Conservation (phyloP, 2,888 invertebrate genomes). For the Stramonita haemastoma region DNA sequence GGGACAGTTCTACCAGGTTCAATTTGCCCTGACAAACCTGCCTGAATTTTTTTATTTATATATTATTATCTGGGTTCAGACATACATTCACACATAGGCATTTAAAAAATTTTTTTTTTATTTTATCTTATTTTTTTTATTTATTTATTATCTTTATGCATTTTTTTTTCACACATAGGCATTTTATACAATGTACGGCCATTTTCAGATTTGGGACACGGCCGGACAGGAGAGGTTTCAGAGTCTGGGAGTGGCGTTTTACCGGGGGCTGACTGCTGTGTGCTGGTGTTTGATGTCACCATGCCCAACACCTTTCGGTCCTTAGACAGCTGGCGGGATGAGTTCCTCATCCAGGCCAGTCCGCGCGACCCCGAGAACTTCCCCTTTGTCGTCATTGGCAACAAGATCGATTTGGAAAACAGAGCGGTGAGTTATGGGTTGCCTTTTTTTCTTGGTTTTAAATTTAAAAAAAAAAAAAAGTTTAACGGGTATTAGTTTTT, state of each 20-base stretch:
- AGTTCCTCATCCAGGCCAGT: conserved; percentile 86
- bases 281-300: conserved; percentile 98
- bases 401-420: conserved; percentile 96
- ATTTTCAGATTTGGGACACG: conserved; percentile 95
- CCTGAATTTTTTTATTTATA: no score
- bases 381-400: conserved; percentile 98
- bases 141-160: no score
- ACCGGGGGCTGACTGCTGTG: conserved; percentile 99
- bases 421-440: conserved; percentile 84
- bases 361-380: conserved; percentile 99
- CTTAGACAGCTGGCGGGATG: conserved; percentile 99
- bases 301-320: conserved; percentile 99
- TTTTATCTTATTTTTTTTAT: no score
- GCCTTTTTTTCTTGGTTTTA: no score
- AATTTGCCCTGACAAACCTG: no score
- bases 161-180: no score
- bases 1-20: no score
- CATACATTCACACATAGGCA: no score
- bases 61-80: no score
- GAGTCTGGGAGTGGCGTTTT: conserved; percentile 98
- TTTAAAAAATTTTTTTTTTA: no score
- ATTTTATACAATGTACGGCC: background rate
- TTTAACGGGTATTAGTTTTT: no score
- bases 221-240: conserved; percentile 99
- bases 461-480: no score